Base-by-base conservation (phyloP, 2,888 invertebrate species). In the Pandemis cinnamomeana region DNA sequence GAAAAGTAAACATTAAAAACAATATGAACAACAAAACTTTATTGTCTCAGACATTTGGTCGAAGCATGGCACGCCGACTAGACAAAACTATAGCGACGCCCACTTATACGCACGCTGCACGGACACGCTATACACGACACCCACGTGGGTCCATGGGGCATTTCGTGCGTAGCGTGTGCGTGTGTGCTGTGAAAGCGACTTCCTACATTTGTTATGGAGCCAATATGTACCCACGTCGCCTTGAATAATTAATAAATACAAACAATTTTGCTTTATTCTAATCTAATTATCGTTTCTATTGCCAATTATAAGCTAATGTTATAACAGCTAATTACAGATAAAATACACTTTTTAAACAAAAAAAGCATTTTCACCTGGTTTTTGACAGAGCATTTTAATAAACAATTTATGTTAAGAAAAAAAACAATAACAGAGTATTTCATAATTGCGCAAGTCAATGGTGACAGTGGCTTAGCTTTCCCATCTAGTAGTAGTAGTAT, bases 61-160 rank as follows among this genome's bases (percentile, higher is more conserved):
- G 60, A 27, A 46, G 41, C 27, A 72, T 73, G 70, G 73, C 73
- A 73, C 73, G 51, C 44, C 53, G 73, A 73, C 73, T 73, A 70
- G 73, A 73, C 69, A 53, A 46, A 11, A 8, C 4, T 46, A 62
- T 44, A 63, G 27, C 27, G 27, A 36, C 27, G 27, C 27, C 27
- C 2, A 36, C 4, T 36, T 2, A 36, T 36, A 4, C 27, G 27
- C 27, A 36, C 27, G 4, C 27, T 2, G 27, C 27, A 36, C 27
- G 27, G 4, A 36, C 27, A 36, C 27, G 27, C 4, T 36, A 36
- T 36, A 36, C 27, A 36, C 27, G 27, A 0, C 27, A 36, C 4
- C 27, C 27, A 36, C 27, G 27, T 36, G 27, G 27, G 27, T 36
- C 2, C 27, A 36, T 36, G 1, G 27, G 27, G 1, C 27, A 4